Conservation (phyloP, 2,888 invertebrate species). For the Empis livida region DNA sequence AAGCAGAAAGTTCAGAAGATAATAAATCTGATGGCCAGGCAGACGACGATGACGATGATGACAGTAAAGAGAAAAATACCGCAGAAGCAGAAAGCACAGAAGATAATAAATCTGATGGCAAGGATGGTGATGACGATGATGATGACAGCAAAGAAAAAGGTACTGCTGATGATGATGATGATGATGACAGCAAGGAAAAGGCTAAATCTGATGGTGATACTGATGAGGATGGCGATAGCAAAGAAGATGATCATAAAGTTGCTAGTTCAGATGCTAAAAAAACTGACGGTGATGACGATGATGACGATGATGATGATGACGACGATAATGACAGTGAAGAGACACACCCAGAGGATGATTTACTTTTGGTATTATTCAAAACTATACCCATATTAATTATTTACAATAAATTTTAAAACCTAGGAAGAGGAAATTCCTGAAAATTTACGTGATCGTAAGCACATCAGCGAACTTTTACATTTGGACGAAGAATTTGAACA, state of each 20-base stretch:
- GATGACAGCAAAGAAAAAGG: conserved; percentile 11
- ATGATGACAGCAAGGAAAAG: conserved; percentile 21
- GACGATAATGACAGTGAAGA: conserved; percentile 34
- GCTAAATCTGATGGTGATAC: conserved; percentile 20
- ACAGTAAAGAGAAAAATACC: conserved; percentile 18
- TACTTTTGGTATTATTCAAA: conserved; percentile 40
- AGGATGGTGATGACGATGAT: conserved; percentile 16
- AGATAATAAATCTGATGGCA: conserved; percentile 19
- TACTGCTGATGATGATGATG: conserved; percentile 9
- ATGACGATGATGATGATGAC: conserved; percentile 9
- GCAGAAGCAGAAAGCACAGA: conserved; percentile 20
- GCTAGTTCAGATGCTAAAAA: conserved; percentile 11
- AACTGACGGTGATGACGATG: conserved; percentile 16
- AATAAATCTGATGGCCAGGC: conserved; percentile 16
- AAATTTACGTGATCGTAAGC: conserved; percentile 63
- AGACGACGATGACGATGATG: conserved; percentile 16
- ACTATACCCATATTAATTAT: background rate
- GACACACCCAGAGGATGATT: conserved; percentile 48
- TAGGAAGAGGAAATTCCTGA: conserved; percentile 62
- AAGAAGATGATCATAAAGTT: conserved; percentile 8
- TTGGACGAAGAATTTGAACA: conserved; percentile 63
- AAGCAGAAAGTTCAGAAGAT: conserved; percentile 9
- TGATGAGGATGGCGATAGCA: conserved; percentile 12
- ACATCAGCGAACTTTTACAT: conserved; percentile 66
- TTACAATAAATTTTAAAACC: conserved; percentile 6